Base-by-base conservation (phyloP, 2,888 invertebrate species). In the Kuschelorhynchus macadamiae region DNA sequence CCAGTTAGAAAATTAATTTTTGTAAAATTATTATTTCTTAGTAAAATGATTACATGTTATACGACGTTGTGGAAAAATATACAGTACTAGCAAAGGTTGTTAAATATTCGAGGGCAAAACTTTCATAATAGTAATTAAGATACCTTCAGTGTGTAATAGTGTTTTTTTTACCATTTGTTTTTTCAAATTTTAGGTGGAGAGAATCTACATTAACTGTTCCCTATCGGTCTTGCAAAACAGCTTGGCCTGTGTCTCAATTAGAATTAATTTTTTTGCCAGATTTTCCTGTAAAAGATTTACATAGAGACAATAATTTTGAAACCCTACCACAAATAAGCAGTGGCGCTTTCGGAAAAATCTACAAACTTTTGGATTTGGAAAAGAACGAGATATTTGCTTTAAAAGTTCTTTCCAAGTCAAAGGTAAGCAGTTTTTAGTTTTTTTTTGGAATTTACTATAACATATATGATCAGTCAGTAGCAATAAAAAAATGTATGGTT, bases 331-430 rank as follows among this genome's bases (percentile, higher is more conserved):
- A 91, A 67, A 90, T 97, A 79, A 92, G 95, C n/a, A 90, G 90
- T 79, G 97, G 97, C 70, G 93, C 96, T 16, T 97, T 95, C 84
- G 96, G 97, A 17, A 90, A 92, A 83, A 97, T 97, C 2, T 92
- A 92, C 78, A 92, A 92, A 87, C 95, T 93, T 11, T 85, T 86
- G 71, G 88, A 90, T 80, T 86, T 88, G 60, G 87, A 88, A 74
- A 88, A 88, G 64, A 85, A 87, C 68, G 86, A 89, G 76, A 83
- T 89, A 71, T 95, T 91, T 85, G 97, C 97, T 55, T 86, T 97
- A 74, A 97, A 97, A 88, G 91, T 94, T 66, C 87, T 94, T 14
- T 90, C 89, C 72, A 94, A 94, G 84, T 88, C 91, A 46, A 91
- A 91, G 88, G 92, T 92, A 78, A 81, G 81, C 75, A 8, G 33